Evolutionary conservation across 2,888 invertebrate species (phyloP).

Genomic region (Conchocele bisecta): DNA sequence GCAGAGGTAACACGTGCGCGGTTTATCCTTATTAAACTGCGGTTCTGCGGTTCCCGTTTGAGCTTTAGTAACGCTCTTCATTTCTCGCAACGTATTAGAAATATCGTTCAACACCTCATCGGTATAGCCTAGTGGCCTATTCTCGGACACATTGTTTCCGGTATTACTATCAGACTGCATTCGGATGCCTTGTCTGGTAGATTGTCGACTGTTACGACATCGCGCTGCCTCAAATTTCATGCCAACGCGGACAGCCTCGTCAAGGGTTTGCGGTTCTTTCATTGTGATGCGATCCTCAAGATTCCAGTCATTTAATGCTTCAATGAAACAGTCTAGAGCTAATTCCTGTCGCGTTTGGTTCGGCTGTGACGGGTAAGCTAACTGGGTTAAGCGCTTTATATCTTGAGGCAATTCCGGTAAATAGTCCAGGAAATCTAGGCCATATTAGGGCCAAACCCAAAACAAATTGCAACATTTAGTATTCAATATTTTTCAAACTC

Average conservation of each 20-base stretch:
- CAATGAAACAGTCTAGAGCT: slow-evolving; percentile 7
- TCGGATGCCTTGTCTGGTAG: not conserved
- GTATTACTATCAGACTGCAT: slow-evolving; percentile 1
- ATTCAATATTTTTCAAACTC: no score
- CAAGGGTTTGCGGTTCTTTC: slow-evolving; percentile 2
- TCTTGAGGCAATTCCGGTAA: slow-evolving; percentile 19
- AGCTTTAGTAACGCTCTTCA: not conserved
- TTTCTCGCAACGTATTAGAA: no score
- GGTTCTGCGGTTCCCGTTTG: not conserved
- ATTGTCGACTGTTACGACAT: not conserved
- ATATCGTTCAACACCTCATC: no score
- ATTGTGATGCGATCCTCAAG: slow-evolving; percentile 1
- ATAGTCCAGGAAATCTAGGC: no score
- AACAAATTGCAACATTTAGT: no score
- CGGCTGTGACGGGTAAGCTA: slow-evolving; percentile 8
- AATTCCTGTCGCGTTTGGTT: not conserved
- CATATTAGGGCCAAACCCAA: no score
- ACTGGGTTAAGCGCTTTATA: slow-evolving; percentile 6
- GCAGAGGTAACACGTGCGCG: not conserved
- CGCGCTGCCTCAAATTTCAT: slow-evolving; percentile 23
- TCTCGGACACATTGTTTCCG: not conserved
- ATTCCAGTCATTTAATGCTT: slow-evolving; percentile 20
- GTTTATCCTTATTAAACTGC: not conserved
- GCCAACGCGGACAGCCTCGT: slow-evolving; percentile 15
- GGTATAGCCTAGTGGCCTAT: no score